A percentile compares a stretch with the other conserved stretches of the same genome.
These are phyloP conservation scores for Synergus umbraculus DNA, from an alignment of 2,888 invertebrate species.

Conservation along the genomic window DNA sequence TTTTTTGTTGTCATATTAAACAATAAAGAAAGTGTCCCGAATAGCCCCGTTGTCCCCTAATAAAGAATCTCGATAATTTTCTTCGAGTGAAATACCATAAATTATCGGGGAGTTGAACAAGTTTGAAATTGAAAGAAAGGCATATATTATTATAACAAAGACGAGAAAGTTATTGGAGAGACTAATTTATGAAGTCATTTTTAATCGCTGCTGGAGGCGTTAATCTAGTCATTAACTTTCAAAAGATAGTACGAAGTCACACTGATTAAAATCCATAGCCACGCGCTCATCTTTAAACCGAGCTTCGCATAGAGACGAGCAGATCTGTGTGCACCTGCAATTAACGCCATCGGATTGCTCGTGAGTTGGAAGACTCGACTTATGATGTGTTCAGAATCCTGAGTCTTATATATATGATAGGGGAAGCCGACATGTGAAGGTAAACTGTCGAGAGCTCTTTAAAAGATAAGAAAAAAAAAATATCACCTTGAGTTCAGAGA, in stretches of 20 bases:
- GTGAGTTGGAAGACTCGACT: slow-evolving; percentile 5
- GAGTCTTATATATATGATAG: not conserved
- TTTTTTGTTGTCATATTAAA: too few species aligned
- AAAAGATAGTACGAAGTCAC: slow-evolving; percentile 6
- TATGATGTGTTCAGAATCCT: slow-evolving; percentile 4
- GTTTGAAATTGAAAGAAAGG: not conserved
- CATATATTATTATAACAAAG: not conserved
- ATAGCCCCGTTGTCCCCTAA: not conserved
- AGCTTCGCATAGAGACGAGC: not conserved
- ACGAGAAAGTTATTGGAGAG: not conserved
- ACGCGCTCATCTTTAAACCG: not conserved
- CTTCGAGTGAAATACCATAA: not conserved
- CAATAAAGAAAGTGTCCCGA: too few species aligned
- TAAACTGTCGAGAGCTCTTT: not conserved
- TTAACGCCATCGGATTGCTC: slow-evolving; percentile 19
- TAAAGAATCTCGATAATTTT: slow-evolving; percentile 1
- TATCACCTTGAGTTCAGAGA: not conserved
- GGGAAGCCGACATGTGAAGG: not conserved
- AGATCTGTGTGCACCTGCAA: slow-evolving; percentile 21
- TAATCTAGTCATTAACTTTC: not conserved
- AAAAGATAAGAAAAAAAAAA: not conserved
- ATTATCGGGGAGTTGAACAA: not conserved
- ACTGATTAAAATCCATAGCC: slow-evolving; percentile 19
- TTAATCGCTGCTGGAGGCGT: not conserved
- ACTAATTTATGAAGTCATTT: slow-evolving; percentile 1